Base-by-base conservation (phyloP, 1,140 invertebrate genomes). In the Episyrphus balteatus region DNA sequence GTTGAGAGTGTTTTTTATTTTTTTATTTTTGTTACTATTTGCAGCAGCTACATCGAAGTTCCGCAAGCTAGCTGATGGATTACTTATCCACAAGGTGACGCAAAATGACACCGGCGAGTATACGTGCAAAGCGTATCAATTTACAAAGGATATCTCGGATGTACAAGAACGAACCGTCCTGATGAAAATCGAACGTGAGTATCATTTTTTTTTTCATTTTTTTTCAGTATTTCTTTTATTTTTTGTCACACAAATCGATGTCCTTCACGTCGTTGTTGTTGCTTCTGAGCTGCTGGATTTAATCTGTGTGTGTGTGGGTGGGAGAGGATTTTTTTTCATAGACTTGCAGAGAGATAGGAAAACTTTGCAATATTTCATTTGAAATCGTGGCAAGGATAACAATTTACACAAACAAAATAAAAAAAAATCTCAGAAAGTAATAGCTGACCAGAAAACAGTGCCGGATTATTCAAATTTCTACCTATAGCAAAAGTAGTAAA, bases 151-250 rank as follows among this genome's bases (percentile, higher is more conserved):
- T 49, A 61, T 59, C 51, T 72, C 68, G 33, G 69, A 71, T 55
- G 59, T 72, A 52, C 66, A 71, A 52, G 67, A 71, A 43, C 54
- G 64, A 45, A 62, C 59, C 34, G 72, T 77, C 55, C 65, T 62
- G 49, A 64, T 77, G 48, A 71, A 73, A 58, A 70, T 77, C 50
- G 70, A 75, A 66, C 74, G 74, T 77, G 67, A 73, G 71, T 72
- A 51, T 59, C 53, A 33, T 6, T 17, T 31, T 44, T 31, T 14
- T 17, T 17, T 33, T 12, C n/a, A 17, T 15, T 9, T 43, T 55
- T 62, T 45, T 36, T 43, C 34, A 53, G 50, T 9, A 34, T 13
- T 34, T 34, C 32, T 9, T 9, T 34, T 34, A 9, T 34, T 34
- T 34, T 34, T 34, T 13, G 9, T 13, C 32, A 8, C 32, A n/a